These are phyloP conservation scores for Heterochromis multidens DNA, from an alignment of 2,113 vertebrate genomes.

Conservation along the genomic window DNA sequence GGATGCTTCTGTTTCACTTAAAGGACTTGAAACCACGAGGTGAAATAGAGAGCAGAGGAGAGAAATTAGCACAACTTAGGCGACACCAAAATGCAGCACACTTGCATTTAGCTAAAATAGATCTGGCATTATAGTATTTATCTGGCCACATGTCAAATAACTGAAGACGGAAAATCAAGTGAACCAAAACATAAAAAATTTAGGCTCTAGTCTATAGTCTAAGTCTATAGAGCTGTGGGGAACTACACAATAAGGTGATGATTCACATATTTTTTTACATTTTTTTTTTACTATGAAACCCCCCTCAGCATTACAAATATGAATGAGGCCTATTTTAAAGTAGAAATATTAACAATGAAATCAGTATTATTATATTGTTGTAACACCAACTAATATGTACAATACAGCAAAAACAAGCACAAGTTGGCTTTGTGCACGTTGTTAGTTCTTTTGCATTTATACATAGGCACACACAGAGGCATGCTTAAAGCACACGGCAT, in stretches of 20 bases:
- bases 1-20: background rate
- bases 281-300: background rate
- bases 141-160: background rate
- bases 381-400: too few species aligned
- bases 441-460: background rate
- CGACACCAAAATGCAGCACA: background rate
- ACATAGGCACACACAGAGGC: constrained; percentile 11
- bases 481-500: constrained; percentile 1
- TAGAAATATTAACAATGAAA: background rate
- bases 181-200: background rate
- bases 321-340: background rate
- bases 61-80: background rate
- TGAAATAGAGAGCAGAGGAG: background rate
- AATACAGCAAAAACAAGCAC: background rate
- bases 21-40: background rate
- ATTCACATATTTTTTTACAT: too few species aligned
- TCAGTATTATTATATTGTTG: too few species aligned
- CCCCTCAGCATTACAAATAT: background rate
- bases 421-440: background rate
- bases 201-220: background rate
- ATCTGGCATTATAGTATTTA: rapidly evolving
- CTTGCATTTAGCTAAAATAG: background rate
- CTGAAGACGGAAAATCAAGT: background rate
- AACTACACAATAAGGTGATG: background rate
- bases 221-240: background rate